Conservation (phyloP, 23 tunicate genomes). For the Ascidia mentula region DNA sequence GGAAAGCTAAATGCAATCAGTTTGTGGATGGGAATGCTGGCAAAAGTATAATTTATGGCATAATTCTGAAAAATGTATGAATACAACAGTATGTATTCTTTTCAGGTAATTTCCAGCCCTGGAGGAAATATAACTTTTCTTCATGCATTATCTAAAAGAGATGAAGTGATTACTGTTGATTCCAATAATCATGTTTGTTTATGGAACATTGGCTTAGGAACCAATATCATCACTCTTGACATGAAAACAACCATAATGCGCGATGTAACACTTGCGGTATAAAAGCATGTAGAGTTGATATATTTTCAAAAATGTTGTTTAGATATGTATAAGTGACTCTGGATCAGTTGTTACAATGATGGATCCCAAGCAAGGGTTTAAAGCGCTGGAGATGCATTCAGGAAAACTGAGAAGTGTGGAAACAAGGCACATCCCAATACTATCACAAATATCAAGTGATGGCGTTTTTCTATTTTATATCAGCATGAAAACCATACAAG, state of each 20-base stretch:
- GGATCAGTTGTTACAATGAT: constrained; percentile 27
- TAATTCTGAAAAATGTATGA: not conserved
- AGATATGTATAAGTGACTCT: constrained; percentile 33
- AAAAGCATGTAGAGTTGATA: not conserved
- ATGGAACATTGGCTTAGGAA: constrained; percentile 36
- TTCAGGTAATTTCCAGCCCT: constrained; percentile 30
- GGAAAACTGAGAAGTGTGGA: constrained; percentile 33
- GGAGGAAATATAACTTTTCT: constrained; percentile 15
- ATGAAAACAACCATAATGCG: constrained; percentile 24
- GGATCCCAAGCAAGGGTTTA: constrained; percentile 13
- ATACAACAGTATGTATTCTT: not conserved
- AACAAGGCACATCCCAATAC: constrained; percentile 3
- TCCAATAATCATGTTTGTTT: constrained; percentile 23
- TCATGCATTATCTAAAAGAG: constrained; percentile 38
- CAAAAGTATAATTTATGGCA: constrained; percentile 20
- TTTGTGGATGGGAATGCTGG: constrained; percentile 43
- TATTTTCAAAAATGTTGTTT: not conserved
- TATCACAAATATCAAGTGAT: constrained; percentile 20
- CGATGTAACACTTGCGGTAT: not conserved
- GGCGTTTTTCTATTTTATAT: constrained; percentile 25
- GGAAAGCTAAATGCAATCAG: constrained; percentile 38
- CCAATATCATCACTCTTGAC: constrained; percentile 33
- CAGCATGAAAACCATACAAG: constrained; percentile 13
- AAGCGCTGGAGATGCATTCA: constrained; percentile 26
- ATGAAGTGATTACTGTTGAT: constrained; percentile 42